Base-by-base conservation (phyloP, 1,140 invertebrate genomes). In the Rhyzopertha dominica region DNA sequence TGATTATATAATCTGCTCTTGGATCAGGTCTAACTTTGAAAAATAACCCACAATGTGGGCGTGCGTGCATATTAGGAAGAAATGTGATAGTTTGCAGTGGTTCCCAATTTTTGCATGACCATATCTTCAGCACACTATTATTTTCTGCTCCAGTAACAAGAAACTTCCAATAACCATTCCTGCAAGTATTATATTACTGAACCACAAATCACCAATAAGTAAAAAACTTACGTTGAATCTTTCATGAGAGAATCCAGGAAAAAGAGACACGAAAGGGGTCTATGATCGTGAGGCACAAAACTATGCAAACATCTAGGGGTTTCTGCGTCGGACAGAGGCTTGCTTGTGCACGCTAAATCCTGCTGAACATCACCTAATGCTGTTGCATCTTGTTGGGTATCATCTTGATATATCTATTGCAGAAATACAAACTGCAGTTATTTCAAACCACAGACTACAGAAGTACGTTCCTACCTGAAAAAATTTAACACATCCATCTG, bases 101-200 rank as follows among this genome's bases (percentile, higher is more conserved):
- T 20, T 76, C 78, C 94, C 94, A 97, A 0, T 87, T 77, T 61
- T 94, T 86, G 66, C 94, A 97, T 5, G 87, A 90, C 91, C 93
- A 96, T 16, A 97, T 71, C 70, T 95, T 96, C 10, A 97, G 71
- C 60, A 91, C 89, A 0, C 86, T 83, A 68, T 95, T 95, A 60
- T 91, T 81, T 48, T 90, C 81, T 7, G 87, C 84, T 1, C 90
- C 90, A 1, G 93, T 96, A 12, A 98, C 75, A 3, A 87, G 88
- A 73, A 86, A 95, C 63, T 93, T 92, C 94, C 94, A 98, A 67
- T 93, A 90, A 62, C 89, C 85, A 23, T 20, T 13, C 4, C 1
- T 18, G 34, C 16, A 9, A 18, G 37, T n/a, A 23, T 22, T 19
- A 38, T 42, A 35, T 36, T 18, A 13, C 22, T 10, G 41, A 5